Base-by-base conservation (phyloP, 2,797 vertebrate genomes). In the Acanthis flammea region DNA sequence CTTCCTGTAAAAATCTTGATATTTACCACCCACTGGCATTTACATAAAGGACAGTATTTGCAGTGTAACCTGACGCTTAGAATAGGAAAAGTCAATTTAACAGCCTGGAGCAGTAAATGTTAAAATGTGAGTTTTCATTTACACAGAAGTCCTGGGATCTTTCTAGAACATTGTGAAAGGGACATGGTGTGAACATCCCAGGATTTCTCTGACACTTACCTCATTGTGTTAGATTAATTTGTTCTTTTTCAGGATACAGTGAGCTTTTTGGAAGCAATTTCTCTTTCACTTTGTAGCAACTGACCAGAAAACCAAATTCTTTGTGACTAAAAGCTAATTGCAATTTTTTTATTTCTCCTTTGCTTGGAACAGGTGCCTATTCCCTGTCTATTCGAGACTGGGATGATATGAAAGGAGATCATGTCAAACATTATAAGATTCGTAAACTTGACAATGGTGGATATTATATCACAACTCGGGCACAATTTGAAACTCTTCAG, bases 341-440 rank as follows among this genome's bases (percentile, higher is more conserved):
- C 4, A 37, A 1, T 45, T 82, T 92, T 92, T 72, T 65, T 66
- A 15, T 88, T 87, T 79, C 28, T 88, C 28, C n/a, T 55, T 21
- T 68, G 2, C 92, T 93, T 92, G 42, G 41, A 93, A 51, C 96
- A 99, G 99, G 99, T 98, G 99, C 99, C 98, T 99, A 99, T 98
- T 99, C 99, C 92, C 97, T 99, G 97, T 99, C 99, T 88, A 99
- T 99, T 97, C 98, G 99, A 82, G 99, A 99, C 96, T 99, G 99
- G 99, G 99, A 99, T 74, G 99, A 99, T 88, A 98, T 98, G 95
- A 99, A 99, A 96, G 99, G 99, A 45, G 99, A 99, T 95, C 99
- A 99, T 21, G 99, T 99, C 91, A 99, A 99, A 96, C 99, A 99
- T 97, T 99, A 99, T 97, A 99, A 99, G 98, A 99, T 99, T 90